phyloP scores from a whole-genome alignment of 2,888 invertebrate species.

The Tupiocoris notatus region DNA sequence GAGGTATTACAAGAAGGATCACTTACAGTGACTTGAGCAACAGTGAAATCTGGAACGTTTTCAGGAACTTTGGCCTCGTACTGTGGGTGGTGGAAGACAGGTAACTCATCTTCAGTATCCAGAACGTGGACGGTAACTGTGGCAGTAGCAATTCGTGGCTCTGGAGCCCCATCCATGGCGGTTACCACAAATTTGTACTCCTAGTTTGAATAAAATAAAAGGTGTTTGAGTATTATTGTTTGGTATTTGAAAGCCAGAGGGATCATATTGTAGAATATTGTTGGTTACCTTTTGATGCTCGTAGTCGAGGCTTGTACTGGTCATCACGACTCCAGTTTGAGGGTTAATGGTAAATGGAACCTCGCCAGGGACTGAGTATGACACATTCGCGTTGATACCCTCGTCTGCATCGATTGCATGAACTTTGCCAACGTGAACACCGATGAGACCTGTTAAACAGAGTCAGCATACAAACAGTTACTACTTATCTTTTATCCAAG shows the following conservation, averaged over 20 bases:
- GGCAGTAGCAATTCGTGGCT: constrained; percentile 81
- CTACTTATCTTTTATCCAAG: too few species aligned
- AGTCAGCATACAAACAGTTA: too few species aligned
- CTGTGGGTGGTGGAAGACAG: constrained; percentile 68
- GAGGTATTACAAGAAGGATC: too few species aligned
- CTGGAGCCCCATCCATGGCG: constrained; percentile 82
- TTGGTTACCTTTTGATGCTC: constrained; percentile 69
- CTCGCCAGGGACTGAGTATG: constrained; percentile 74
- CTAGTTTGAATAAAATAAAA: constrained; percentile 55
- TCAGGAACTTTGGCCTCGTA: constrained; percentile 83
- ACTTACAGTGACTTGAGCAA: constrained; percentile 71
- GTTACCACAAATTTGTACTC: constrained; percentile 81
- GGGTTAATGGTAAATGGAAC: constrained; percentile 78
- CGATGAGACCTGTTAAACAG: constrained; percentile 54
- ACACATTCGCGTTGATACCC: constrained; percentile 77
- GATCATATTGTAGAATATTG: too few species aligned
- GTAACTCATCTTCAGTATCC: constrained; percentile 80
- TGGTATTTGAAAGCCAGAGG: neutral
- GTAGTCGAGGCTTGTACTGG: constrained; percentile 73
- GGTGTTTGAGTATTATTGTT: neutral
- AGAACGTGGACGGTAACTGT: constrained; percentile 77
- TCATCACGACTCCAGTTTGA: constrained; percentile 74
- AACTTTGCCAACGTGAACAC: constrained; percentile 69
- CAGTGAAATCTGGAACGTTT: constrained; percentile 74
- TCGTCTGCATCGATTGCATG: constrained; percentile 84